Percentiles rank a stretch among this genome's conserved stretches.
Conservation (phyloP, 2,888 invertebrate species). For the Dromius quadrimaculatus region DNA sequence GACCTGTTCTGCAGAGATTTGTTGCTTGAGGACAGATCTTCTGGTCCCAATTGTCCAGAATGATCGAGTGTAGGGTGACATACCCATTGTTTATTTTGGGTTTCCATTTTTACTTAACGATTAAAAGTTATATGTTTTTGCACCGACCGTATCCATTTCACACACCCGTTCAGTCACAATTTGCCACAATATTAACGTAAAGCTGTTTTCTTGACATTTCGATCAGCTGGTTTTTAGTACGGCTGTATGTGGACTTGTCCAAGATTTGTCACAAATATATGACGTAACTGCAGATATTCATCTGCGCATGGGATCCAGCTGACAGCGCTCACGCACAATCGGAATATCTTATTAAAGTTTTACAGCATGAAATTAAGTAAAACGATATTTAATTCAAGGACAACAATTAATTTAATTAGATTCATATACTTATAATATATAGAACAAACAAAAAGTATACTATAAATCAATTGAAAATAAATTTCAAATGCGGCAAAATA, state of each 20-base stretch:
- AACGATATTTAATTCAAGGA: constrained; percentile 28
- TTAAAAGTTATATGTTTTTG: constrained; percentile 24
- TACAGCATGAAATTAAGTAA: constrained; percentile 14
- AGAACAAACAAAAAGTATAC: too few species aligned
- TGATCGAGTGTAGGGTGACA: constrained; percentile 44
- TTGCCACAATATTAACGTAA: constrained; percentile 10
- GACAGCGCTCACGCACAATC: constrained; percentile 16
- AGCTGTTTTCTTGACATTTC: constrained; percentile 50
- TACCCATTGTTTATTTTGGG: constrained; percentile 52
- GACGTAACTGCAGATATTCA: constrained; percentile 51
- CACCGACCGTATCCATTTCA: constrained; percentile 38
- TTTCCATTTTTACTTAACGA: constrained; percentile 42
- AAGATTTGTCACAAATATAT: constrained; percentile 52
- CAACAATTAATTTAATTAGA: too few species aligned
- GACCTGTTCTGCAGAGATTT: constrained; percentile 23
- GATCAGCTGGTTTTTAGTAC: constrained; percentile 48
- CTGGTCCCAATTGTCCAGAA: constrained; percentile 46
- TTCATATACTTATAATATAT: too few species aligned
- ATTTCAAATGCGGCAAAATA: too few species aligned
- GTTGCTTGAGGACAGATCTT: constrained; percentile 40
- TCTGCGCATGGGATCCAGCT: constrained; percentile 51
- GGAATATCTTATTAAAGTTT: constrained; percentile 11
- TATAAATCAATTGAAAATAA: too few species aligned
- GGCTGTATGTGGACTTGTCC: constrained; percentile 53
- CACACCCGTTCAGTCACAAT: constrained; percentile 34